A percentile compares a stretch with the other conserved stretches of the same genome.
Conservation (phyloP, 1,140 invertebrate species). For the Copidosoma floridanum region DNA sequence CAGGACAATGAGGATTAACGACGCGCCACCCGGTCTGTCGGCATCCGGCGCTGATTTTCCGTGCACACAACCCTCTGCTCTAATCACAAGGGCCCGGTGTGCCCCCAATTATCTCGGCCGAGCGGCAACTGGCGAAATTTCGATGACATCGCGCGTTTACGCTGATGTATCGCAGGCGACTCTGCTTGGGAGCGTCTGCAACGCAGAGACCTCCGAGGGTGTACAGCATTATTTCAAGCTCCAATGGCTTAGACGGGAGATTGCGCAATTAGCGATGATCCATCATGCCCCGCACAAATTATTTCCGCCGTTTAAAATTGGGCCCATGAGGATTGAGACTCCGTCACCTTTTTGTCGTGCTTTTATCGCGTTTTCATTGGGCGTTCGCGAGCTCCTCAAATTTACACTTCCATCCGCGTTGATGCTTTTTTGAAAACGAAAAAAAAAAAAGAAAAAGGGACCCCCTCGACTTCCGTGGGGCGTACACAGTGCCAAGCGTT, state of each 20-base stretch:
- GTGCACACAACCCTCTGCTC: constrained; percentile 21
- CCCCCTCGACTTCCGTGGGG: neutral
- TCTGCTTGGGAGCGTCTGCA: too few relatives aligned
- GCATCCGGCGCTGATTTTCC: neutral
- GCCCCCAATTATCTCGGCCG: constrained; percentile 14
- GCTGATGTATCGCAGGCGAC: neutral
- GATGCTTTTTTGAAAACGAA: neutral
- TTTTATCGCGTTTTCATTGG: too few relatives aligned
- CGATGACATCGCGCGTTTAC: constrained; percentile 3
- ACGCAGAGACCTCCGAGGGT: too few relatives aligned
- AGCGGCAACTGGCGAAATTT: constrained; percentile 1
- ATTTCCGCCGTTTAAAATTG: too few relatives aligned
- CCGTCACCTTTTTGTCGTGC: too few relatives aligned
- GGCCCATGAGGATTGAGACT: too few relatives aligned
- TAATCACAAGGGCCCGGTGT: constrained; percentile 13
- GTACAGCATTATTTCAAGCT: too few relatives aligned
- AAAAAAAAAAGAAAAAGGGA: neutral
- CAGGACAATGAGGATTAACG: constrained; percentile 52
- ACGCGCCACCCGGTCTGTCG: constrained; percentile 28
- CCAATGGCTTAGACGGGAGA: too few relatives aligned
- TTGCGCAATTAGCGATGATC: too few relatives aligned
- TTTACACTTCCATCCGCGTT: constrained; percentile 8
- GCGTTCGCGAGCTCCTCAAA: too few relatives aligned
- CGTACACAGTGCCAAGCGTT: constrained; percentile 5
- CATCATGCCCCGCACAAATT: too few relatives aligned